Evolutionary conservation across 2,797 vertebrate species (phyloP).

Genomic region (Urosaurus nigricauda): DNA sequence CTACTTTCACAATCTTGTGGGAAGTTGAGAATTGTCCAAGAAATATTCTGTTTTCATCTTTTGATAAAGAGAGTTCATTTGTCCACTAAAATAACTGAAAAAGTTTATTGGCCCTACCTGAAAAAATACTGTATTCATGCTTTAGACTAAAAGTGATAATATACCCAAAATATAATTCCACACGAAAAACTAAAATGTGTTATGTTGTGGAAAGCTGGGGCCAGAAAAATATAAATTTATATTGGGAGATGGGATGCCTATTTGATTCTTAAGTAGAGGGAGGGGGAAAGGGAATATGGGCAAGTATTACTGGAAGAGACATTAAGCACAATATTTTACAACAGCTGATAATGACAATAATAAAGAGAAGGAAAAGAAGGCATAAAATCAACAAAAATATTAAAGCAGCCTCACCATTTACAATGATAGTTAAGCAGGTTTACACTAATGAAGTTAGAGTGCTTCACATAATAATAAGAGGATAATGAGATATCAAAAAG

Average conservation of each 20-base stretch:
- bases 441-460: slow-evolving; percentile 45
- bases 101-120: neutral
- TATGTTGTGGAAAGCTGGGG: neutral
- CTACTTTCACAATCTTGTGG: neutral
- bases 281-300: neutral
- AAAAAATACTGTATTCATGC: neutral
- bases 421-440: slow-evolving; percentile 37
- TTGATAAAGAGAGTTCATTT: neutral
- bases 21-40: neutral
- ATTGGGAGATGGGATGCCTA: neutral
- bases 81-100: neutral
- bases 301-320: slow-evolving; percentile 24
- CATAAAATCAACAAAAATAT: slow-evolving; percentile 55
- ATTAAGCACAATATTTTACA: slow-evolving; percentile 35
- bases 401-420: slow-evolving; percentile 50
- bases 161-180: neutral
- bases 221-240: neutral
- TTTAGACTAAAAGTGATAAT: neutral
- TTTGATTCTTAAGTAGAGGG: neutral
- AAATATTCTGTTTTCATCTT: neutral
- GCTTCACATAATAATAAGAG: slow-evolving; percentile 58
- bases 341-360: slow-evolving; percentile 18
- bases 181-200: neutral
- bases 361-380: slow-evolving; percentile 39
- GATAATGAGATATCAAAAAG: slow-evolving; percentile 59